These are phyloP conservation scores for Bradypodion ventrale DNA, from an alignment of 2,797 vertebrate species.

Conservation along the genomic window DNA sequence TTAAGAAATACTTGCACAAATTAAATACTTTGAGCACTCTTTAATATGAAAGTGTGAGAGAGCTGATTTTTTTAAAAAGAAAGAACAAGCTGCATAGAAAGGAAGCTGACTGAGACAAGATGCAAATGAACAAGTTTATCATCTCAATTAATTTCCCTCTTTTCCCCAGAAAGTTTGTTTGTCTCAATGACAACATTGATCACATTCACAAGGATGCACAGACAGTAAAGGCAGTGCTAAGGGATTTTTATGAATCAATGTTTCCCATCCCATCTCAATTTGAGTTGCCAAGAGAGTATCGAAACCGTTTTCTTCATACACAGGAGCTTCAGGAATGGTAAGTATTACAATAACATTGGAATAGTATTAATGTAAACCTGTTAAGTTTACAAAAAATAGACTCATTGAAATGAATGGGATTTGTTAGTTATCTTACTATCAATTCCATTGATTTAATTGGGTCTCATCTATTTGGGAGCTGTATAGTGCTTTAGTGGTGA, in stretches of 20 bases:
- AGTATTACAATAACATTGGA: not conserved
- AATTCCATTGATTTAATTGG: too few species aligned
- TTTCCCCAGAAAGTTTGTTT: conserved; percentile 91
- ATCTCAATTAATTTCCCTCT: conserved; percentile 39
- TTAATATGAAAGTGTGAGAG: too few species aligned
- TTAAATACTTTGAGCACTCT: too few species aligned
- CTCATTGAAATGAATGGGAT: too few species aligned
- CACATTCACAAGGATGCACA: conserved; percentile 94
- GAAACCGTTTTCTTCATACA: conserved; percentile 96
- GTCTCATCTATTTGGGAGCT: too few species aligned
- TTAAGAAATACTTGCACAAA: too few species aligned
- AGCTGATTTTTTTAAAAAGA: too few species aligned
- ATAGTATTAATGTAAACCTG: not conserved
- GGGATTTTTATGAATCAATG: conserved; percentile 98
- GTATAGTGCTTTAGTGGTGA: too few species aligned
- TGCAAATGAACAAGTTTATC: conserved; percentile 22
- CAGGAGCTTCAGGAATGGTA: conserved; percentile 96
- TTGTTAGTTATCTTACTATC: too few species aligned
- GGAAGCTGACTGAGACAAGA: not conserved
- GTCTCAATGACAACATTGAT: conserved; percentile 97
- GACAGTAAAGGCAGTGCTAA: conserved; percentile 94
- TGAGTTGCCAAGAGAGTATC: conserved; percentile 93
- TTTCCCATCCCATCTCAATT: conserved; percentile 95
- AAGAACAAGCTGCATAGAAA: not conserved
- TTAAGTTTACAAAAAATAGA: not conserved